phyloP scores from a whole-genome alignment of 2,797 vertebrate species.

The Sebastes vulpes region DNA sequence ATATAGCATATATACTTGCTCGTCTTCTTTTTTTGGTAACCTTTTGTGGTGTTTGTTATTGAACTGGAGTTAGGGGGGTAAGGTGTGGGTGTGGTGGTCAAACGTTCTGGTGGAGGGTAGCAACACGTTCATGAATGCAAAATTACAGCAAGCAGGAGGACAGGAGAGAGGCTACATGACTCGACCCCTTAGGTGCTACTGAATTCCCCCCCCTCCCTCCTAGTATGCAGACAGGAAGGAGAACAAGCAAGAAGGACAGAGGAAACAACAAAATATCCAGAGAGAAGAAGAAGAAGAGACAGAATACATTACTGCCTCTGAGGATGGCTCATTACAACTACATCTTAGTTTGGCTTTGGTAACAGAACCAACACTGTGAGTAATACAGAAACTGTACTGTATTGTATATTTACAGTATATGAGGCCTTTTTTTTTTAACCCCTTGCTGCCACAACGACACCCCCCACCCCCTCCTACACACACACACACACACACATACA shows the following conservation, averaged over 20 bases:
- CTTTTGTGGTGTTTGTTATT: conserved; percentile 65
- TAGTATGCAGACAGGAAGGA: conserved; percentile 32
- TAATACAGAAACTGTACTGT: conserved; percentile 74
- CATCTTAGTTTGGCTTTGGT: conserved; percentile 81
- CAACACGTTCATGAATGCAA: conserved; percentile 94
- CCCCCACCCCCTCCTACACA: neutral
- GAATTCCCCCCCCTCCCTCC: conserved; percentile 48
- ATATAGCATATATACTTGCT: conserved; percentile 46
- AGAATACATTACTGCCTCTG: conserved; percentile 77
- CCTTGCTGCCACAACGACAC: conserved; percentile 27
- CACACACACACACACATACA: neutral
- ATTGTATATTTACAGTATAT: conserved; percentile 57
- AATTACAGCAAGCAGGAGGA: conserved; percentile 95
- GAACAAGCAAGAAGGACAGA: conserved; percentile 43
- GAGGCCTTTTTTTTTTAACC: conserved; percentile 30
- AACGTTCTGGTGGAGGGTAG: conserved; percentile 80
- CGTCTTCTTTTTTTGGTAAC: conserved; percentile 23
- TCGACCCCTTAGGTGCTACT: conserved; percentile 82
- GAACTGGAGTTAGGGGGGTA: conserved; percentile 86
- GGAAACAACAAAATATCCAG: conserved; percentile 55
- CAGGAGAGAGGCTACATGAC: conserved; percentile 76
- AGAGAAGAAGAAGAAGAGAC: conserved; percentile 37
- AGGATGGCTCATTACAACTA: conserved; percentile 77
- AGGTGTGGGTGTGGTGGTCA: conserved; percentile 87
- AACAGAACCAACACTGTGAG: conserved; percentile 74